Evolutionary conservation across 2,888 invertebrate genomes (phyloP).

Genomic region (Encarsia formosa): DNA sequence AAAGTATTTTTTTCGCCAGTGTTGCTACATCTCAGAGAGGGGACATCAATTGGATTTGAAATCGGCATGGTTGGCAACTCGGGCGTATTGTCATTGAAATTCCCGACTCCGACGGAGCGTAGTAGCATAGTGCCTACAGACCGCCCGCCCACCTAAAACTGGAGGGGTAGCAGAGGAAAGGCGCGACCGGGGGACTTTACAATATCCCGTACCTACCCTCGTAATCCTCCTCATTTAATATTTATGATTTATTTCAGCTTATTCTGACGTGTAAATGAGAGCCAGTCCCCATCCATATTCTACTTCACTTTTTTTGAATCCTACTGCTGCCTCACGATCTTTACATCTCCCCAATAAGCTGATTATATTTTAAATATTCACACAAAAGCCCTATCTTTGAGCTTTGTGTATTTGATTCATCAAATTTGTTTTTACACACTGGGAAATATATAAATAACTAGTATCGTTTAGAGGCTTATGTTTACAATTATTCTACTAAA

Average conservation of each 20-base stretch:
- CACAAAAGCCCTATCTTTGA: too few species aligned
- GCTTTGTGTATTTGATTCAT: too few species aligned
- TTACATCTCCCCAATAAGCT: too few species aligned
- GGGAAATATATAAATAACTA: too few species aligned
- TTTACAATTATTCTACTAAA: too few species aligned
- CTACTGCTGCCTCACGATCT: too few species aligned
- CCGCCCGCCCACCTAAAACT: not conserved
- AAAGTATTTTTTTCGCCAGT: slow-evolving; percentile 16
- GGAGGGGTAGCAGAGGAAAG: not conserved
- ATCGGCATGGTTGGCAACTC: slow-evolving; percentile 18
- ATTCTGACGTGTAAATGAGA: slow-evolving; percentile 49
- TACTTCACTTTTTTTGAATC: not conserved
- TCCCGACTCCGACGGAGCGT: slow-evolving; percentile 29
- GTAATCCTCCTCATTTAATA: slow-evolving; percentile 50
- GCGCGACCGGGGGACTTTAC: slow-evolving; percentile 34
- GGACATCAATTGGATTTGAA: slow-evolving; percentile 24
- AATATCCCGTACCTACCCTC: slow-evolving; percentile 45
- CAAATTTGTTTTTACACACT: too few species aligned
- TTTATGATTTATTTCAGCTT: slow-evolving; percentile 52
- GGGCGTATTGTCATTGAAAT: slow-evolving; percentile 47
- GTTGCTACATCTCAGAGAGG: not conserved
- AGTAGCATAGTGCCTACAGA: slow-evolving; percentile 17
- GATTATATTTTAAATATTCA: too few species aligned
- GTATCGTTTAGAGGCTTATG: too few species aligned
- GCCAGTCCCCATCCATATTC: slow-evolving; percentile 12